Evolutionary conservation across 1,140 invertebrate genomes (phyloP).

Genomic region (Drosophila mojavensis): DNA sequence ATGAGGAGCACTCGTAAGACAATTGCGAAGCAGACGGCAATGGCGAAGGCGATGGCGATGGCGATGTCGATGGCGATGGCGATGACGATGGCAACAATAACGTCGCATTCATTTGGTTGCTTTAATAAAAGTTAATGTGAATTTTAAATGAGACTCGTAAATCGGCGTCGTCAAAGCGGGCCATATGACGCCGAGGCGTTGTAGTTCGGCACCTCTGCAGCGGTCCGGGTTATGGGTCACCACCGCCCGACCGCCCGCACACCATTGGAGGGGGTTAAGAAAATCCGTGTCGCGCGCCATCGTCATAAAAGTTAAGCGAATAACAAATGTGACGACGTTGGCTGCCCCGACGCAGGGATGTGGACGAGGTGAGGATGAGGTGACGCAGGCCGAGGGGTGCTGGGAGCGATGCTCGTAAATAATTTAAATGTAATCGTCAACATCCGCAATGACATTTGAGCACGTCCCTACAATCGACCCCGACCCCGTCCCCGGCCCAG

Average conservation of each 20-base stretch:
- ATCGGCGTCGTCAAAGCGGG: slow-evolving; percentile 53
- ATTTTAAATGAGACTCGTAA: slow-evolving; percentile 69
- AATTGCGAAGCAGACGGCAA: slow-evolving; percentile 27
- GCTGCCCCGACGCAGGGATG: slow-evolving; percentile 8
- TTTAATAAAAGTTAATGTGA: slow-evolving; percentile 72
- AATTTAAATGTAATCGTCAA: slow-evolving; percentile 79
- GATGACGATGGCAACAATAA: slow-evolving; percentile 28
- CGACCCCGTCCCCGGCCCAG: neutral
- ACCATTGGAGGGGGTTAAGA: slow-evolving; percentile 25
- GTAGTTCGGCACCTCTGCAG: slow-evolving; percentile 34
- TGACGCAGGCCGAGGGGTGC: neutral
- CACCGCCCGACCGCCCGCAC: neutral
- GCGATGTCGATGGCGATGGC: slow-evolving; percentile 6
- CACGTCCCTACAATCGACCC: slow-evolving; percentile 61
- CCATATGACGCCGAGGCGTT: slow-evolving; percentile 32
- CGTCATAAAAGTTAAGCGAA: slow-evolving; percentile 76
- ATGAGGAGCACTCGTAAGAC: slow-evolving; percentile 33
- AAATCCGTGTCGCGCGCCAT: slow-evolving; percentile 63
- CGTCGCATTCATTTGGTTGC: slow-evolving; percentile 58
- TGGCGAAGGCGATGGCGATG: slow-evolving; percentile 11
- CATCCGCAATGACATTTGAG: slow-evolving; percentile 75
- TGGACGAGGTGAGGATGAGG: neutral
- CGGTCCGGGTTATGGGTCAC: neutral
- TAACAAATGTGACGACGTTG: slow-evolving; percentile 67
- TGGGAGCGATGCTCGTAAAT: slow-evolving; percentile 59